phyloP scores from a whole-genome alignment of 1,140 invertebrate genomes.

The Drosophila albomicans region DNA sequence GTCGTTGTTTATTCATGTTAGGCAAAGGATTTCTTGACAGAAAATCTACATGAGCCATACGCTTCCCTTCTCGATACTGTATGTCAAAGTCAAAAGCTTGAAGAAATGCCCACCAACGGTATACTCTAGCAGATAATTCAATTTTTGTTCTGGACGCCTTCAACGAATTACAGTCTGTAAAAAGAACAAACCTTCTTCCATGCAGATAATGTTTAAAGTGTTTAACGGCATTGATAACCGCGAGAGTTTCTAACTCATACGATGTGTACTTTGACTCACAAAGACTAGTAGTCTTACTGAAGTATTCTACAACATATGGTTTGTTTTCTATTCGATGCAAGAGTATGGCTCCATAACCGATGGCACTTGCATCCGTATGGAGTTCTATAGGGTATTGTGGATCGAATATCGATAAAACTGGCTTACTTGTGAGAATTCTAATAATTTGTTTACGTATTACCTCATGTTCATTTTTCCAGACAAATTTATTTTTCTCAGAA shows the following conservation, averaged over 20 bases:
- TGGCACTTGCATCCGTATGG: constrained; percentile 13
- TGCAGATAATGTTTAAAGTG: background rate
- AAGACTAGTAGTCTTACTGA: constrained; percentile 3
- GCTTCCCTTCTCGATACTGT: constrained; percentile 10
- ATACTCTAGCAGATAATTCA: constrained; percentile 6
- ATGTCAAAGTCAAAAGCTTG: constrained; percentile 12
- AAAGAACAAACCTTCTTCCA: constrained; percentile 21
- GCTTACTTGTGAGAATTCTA: constrained; percentile 7
- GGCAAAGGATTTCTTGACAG: background rate
- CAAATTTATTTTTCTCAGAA: too few relatives aligned
- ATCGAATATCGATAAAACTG: constrained; percentile 17
- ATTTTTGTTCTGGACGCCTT: constrained; percentile 13
- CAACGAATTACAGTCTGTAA: constrained; percentile 23
- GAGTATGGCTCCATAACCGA: constrained; percentile 13
- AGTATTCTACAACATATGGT: constrained; percentile 11
- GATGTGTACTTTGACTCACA: too few relatives aligned
- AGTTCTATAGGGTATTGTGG: constrained; percentile 10
- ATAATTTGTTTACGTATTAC: constrained; percentile 11
- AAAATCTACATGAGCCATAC: constrained; percentile 16
- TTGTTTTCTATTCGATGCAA: constrained; percentile 13
- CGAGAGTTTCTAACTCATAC: too few relatives aligned
- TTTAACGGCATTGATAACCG: too few relatives aligned
- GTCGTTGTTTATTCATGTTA: background rate
- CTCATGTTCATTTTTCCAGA: too few relatives aligned
- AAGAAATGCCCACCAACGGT: constrained; percentile 1